These are phyloP conservation scores for Omphaloscelis lunosa DNA, from an alignment of 2,888 invertebrate genomes.

Conservation along the genomic window DNA sequence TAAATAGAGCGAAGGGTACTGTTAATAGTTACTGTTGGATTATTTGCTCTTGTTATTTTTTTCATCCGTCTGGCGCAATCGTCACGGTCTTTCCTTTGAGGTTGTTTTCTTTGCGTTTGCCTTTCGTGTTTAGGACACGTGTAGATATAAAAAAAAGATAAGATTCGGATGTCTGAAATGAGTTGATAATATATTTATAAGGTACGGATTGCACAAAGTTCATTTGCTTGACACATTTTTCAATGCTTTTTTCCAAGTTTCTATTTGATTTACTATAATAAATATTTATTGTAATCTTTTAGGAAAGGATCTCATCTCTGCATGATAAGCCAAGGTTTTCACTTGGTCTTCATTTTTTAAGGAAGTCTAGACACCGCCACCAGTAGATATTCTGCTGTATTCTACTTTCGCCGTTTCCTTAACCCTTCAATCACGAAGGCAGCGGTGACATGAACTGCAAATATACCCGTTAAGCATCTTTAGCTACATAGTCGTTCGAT, in stretches of 20 bases:
- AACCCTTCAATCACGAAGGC: neutral
- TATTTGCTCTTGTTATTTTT: constrained; percentile 49
- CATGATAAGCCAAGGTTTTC: neutral
- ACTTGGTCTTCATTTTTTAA: neutral
- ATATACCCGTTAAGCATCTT: neutral
- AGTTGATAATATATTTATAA: neutral
- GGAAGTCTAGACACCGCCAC: neutral
- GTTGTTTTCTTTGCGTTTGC: constrained; percentile 39
- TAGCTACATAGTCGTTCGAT: neutral
- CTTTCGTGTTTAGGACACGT: constrained; percentile 52
- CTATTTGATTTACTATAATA: neutral
- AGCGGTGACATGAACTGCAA: neutral
- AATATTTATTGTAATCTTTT: neutral
- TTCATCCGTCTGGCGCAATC: constrained; percentile 32
- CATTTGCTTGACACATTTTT: neutral
- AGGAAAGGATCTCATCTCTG: neutral
- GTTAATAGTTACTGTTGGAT: constrained; percentile 58
- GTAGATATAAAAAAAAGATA: constrained; percentile 51
- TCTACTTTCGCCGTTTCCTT: neutral
- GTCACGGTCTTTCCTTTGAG: constrained; percentile 54
- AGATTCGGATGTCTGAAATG: constrained; percentile 9
- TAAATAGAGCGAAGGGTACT: constrained; percentile 77
- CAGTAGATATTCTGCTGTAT: neutral
- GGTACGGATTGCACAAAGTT: neutral
- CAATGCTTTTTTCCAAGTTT: neutral